These are phyloP conservation scores for Frieseomelitta varia DNA, from an alignment of 1,140 invertebrate species.

Conservation along the genomic window DNA sequence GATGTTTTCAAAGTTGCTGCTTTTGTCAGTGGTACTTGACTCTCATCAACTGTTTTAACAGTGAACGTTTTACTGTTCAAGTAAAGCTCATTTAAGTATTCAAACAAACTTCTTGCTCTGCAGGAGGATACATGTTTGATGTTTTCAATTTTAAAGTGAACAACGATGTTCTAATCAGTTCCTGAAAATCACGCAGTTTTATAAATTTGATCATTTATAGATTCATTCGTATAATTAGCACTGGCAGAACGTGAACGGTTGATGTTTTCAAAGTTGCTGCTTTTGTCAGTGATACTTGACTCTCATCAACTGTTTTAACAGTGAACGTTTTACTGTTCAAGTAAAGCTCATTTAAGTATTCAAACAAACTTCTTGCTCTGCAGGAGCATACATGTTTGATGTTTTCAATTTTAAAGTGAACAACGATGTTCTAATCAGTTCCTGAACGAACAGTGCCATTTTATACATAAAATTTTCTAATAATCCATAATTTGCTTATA, in stretches of 20 bases:
- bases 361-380: not conserved
- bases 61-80: too few relatives aligned
- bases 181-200: too few relatives aligned
- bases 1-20: not conserved
- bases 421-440: not conserved
- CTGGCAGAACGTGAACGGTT: not conserved
- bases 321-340: too few relatives aligned
- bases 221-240: not conserved
- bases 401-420: not conserved
- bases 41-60: too few relatives aligned
- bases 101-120: not conserved
- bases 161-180: too few relatives aligned
- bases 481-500: too few relatives aligned
- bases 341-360: not conserved
- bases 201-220: not conserved
- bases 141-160: not conserved
- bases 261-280: not conserved
- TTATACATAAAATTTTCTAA: not conserved
- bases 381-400: not conserved
- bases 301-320: too few relatives aligned
- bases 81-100: not conserved
- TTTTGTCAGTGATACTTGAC: too few relatives aligned
- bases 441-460: not conserved
- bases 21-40: too few relatives aligned
- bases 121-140: not conserved